Evolutionary conservation across 2,797 vertebrate genomes (phyloP).

Genomic region (Tiaroga cobitis): DNA sequence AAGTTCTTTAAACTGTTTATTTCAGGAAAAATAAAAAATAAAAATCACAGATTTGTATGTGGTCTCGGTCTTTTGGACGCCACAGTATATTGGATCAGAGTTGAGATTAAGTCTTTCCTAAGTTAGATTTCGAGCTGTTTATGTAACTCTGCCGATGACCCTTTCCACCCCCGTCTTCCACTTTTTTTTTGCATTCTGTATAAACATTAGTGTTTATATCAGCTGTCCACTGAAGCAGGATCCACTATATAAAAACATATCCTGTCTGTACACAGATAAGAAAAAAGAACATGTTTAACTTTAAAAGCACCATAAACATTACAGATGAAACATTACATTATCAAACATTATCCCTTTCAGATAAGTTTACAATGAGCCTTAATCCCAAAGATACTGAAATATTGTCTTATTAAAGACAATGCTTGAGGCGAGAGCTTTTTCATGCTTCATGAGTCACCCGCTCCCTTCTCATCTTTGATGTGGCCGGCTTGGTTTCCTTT

Average conservation of each 20-base stretch:
- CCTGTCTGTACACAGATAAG: constrained; percentile 41
- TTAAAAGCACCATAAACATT: constrained; percentile 7
- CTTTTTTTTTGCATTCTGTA: constrained; percentile 31
- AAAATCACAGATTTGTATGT: neutral
- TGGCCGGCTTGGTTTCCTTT: constrained; percentile 23
- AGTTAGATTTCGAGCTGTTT: neutral
- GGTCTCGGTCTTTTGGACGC: neutral
- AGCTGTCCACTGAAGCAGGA: constrained; percentile 31
- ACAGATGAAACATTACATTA: no score
- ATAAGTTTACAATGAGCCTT: neutral
- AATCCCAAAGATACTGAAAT: constrained; percentile 3
- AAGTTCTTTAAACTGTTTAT: neutral
- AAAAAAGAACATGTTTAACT: constrained; percentile 19
- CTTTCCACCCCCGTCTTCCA: constrained; percentile 17
- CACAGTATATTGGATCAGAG: neutral
- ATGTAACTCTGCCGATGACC: neutral
- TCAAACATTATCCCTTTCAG: no score
- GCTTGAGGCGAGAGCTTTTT: neutral
- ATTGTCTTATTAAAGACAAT: neutral
- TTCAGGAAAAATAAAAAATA: neutral
- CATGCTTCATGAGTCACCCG: constrained; percentile 4
- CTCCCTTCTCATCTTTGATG: constrained; percentile 12
- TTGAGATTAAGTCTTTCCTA: neutral
- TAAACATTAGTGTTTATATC: constrained; percentile 46
- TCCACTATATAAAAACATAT: constrained; percentile 46